These are phyloP conservation scores for Urocynchramus pylzowi DNA, from an alignment of 2,113 vertebrate species.

Conservation along the genomic window DNA sequence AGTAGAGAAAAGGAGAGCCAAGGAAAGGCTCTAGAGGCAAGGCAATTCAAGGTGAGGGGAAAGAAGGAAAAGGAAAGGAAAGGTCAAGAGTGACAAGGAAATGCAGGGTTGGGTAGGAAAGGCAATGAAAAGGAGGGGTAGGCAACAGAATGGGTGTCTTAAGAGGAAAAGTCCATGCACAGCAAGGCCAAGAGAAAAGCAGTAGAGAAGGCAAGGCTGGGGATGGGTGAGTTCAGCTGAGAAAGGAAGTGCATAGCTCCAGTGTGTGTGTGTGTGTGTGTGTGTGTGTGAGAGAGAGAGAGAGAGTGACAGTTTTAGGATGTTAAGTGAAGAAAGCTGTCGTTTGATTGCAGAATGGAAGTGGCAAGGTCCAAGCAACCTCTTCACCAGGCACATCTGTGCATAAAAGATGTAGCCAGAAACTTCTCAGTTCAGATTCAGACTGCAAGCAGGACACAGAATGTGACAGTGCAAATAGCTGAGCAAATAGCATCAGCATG, in stretches of 20 bases:
- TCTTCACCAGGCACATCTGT: neutral
- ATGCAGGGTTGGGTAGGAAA: too few relatives aligned
- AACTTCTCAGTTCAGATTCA: neutral
- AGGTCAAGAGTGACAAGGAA: too few relatives aligned
- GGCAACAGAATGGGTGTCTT: too few relatives aligned
- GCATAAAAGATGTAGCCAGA: neutral
- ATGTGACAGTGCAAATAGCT: neutral
- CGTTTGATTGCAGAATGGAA: neutral
- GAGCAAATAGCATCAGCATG: neutral
- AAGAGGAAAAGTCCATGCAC: too few relatives aligned
- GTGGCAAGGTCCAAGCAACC: neutral
- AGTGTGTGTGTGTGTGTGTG: neutral
- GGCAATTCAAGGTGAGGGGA: too few relatives aligned
- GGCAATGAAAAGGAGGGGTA: too few relatives aligned
- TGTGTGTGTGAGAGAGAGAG: too few relatives aligned
- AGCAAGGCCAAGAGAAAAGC: too few relatives aligned
- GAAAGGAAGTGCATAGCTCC: neutral
- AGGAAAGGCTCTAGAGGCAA: too few relatives aligned
- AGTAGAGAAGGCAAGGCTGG: neutral
- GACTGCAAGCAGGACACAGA: neutral
- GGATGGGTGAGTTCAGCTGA: neutral
- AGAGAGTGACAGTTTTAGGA: neutral
- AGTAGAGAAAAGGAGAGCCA: too few relatives aligned
- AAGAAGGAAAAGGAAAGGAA: too few relatives aligned
- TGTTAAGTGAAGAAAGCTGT: neutral